Evolutionary conservation across 2,113 vertebrate genomes (phyloP).

Genomic region (Campylomormyrus tamandua): DNA sequence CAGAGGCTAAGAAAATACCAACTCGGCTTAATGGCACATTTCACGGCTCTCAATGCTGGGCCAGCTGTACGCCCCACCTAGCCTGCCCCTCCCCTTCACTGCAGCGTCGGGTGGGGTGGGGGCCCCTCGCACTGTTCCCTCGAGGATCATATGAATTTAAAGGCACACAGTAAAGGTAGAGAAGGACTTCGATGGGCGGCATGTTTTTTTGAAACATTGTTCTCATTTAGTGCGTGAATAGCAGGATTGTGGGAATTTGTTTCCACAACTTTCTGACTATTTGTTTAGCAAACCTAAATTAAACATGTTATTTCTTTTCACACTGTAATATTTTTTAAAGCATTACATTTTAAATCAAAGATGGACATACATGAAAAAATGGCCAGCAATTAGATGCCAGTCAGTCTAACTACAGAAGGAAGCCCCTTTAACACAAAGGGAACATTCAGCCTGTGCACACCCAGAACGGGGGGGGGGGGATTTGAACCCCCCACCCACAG

Average conservation of each 20-base stretch:
- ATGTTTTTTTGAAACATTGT: not conserved
- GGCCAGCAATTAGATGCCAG: not conserved
- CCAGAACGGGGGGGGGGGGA: not conserved
- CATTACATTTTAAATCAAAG: not conserved
- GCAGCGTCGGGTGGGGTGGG: not conserved
- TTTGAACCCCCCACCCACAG: not conserved
- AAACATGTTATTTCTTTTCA: not conserved
- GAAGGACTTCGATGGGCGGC: too few species aligned
- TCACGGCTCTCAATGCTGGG: slow-evolving; percentile 10
- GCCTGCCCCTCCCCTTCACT: not conserved
- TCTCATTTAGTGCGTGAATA: not conserved
- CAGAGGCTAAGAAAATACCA: slow-evolving; percentile 36
- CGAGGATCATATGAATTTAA: not conserved
- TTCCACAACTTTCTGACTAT: not conserved
- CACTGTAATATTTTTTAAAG: not conserved
- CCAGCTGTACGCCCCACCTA: not conserved
- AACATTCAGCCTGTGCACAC: not conserved
- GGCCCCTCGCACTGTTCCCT: not conserved
- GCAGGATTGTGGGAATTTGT: not conserved
- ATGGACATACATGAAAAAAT: not conserved
- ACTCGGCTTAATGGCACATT: slow-evolving; percentile 1
- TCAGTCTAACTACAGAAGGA: not conserved
- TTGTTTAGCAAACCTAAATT: not conserved
- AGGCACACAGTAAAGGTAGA: not conserved
- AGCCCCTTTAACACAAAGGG: not conserved